These are phyloP conservation scores for Deroptyus accipitrinus DNA, from an alignment of 2,113 vertebrate species.

Conservation along the genomic window DNA sequence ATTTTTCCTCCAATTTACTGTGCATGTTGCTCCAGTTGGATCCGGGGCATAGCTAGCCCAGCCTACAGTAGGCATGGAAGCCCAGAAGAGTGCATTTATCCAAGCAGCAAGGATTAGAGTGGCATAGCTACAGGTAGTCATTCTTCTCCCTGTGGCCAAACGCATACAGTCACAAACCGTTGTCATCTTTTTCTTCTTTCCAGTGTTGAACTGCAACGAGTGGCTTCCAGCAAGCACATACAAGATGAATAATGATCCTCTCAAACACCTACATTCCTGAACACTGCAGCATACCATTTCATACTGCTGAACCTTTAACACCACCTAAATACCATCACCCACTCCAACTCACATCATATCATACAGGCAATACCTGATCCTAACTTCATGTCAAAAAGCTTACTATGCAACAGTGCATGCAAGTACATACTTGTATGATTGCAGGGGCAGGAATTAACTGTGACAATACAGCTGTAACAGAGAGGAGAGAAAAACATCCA, in stretches of 20 bases:
- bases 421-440: background rate
- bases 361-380: background rate
- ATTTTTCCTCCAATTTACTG: constrained; percentile 94
- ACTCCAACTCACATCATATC: background rate
- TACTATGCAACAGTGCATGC: background rate
- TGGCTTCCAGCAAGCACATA: background rate
- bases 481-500: background rate
- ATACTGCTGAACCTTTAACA: background rate
- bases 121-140: constrained; percentile 82
- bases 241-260: background rate
- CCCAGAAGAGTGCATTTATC: constrained; percentile 96
- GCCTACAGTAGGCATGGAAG: constrained; percentile 87
- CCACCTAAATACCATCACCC: background rate
- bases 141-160: constrained; percentile 83
- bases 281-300: background rate
- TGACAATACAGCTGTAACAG: background rate
- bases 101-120: constrained; percentile 88
- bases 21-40: constrained; percentile 95
- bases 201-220: background rate
- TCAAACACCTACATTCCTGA: background rate
- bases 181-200: background rate
- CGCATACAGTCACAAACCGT: background rate
- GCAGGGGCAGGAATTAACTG: background rate
- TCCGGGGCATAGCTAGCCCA: constrained; percentile 95
- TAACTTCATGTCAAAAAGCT: background rate